Base-by-base conservation (phyloP, 2,797 vertebrate species). In the Limnodromus scolopaceus region DNA sequence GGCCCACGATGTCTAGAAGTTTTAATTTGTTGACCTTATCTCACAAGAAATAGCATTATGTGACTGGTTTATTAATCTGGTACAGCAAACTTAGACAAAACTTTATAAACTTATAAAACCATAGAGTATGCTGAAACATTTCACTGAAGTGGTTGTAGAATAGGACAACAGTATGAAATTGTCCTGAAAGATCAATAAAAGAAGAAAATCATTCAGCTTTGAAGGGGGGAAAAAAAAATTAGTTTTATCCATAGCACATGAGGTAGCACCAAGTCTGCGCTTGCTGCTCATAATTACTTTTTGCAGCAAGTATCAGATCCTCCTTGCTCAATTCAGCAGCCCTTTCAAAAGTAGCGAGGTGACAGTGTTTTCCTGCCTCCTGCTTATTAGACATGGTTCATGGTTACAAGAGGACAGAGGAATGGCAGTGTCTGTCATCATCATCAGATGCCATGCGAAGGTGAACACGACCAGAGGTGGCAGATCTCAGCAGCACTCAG, bases 181-280 rank as follows among this genome's bases (percentile, higher is more conserved):
- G 5, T 36, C 45, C 65, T 38, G 10, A 55, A 68, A 78, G 32
- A 41, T 16, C 28, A 77, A 54, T 36, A 16, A 20, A 43, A 63
- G 72, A 45, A 15, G 28, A 24, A 46, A 3, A n/a, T 34, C 6
- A 11, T 54, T 77, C 41, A 19, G 0, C 8, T 83, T 25, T 13
- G 14, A 48, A 58, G 10, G 2, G 9, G 2, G 2, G 22, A 60
- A 32, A 66, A 53, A 53, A n/a, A 19, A 54, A 57, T n/a, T 0
- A 38, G 3, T 34, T 58, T 57, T 55, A 57, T 9, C 32, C 20
- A 58, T 13, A 84, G 41, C 12, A 53, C 27, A 43, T 58, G 14
- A 72, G 46, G 15, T 15, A 91, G 34, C 15, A 55, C 9, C 14
- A 18, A 8, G 41, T 46, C 22, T 71, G 23, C 18, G 10, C 14